phyloP scores from a whole-genome alignment of 2,113 vertebrate genomes.

The Mus pahari region DNA sequence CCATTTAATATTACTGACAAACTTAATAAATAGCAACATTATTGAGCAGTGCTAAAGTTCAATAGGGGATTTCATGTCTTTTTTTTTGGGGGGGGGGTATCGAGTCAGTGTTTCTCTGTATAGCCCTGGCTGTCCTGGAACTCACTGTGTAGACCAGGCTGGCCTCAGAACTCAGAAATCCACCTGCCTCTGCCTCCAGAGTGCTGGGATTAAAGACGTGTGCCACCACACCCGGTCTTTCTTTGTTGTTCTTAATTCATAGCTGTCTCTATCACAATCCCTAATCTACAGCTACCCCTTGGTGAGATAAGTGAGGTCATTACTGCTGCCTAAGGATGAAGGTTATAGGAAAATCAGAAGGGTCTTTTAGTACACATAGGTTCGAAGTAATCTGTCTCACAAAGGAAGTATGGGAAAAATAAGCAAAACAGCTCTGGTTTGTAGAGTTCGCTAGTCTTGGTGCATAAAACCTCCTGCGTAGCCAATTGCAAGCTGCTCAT shows the following conservation, averaged over 20 bases:
- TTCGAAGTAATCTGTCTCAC: not conserved
- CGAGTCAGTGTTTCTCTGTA: too few relatives aligned
- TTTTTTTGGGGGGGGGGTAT: too few relatives aligned
- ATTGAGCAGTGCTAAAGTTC: not conserved
- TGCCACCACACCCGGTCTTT: too few relatives aligned
- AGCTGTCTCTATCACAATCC: not conserved
- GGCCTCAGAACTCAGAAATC: too few relatives aligned
- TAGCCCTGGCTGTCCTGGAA: too few relatives aligned
- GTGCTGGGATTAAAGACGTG: too few relatives aligned
- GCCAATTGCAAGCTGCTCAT: not conserved
- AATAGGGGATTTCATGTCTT: not conserved
- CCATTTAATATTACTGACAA: not conserved
- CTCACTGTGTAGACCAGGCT: too few relatives aligned
- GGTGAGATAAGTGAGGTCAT: not conserved
- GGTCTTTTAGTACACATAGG: not conserved
- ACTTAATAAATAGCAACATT: not conserved
- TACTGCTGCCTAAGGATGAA: not conserved
- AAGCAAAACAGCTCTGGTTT: not conserved
- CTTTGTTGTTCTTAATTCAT: not conserved
- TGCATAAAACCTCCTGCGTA: not conserved
- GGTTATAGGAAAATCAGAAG: not conserved
- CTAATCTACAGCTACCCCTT: not conserved
- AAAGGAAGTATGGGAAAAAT: fast-evolving
- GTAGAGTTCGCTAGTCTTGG: not conserved
- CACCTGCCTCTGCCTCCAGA: too few relatives aligned